phyloP scores from a whole-genome alignment of 2,888 invertebrate genomes.

The Helleia helle region DNA sequence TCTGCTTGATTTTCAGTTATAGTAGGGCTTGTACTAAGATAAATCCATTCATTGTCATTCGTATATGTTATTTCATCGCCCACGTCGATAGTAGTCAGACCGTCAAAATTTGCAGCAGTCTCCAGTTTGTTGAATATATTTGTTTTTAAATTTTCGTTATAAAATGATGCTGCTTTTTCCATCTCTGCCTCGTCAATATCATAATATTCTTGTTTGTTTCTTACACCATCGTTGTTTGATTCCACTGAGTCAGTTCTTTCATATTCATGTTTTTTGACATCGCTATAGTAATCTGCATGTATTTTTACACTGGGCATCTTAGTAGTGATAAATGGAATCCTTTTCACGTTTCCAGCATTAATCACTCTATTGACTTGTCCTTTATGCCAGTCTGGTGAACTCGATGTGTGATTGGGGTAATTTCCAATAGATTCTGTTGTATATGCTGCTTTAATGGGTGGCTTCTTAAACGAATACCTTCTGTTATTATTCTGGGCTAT shows the following conservation, averaged over 20 bases:
- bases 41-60: background rate
- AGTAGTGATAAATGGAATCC: background rate
- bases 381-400: background rate
- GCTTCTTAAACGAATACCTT: conserved; percentile 28
- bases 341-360: background rate
- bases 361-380: background rate
- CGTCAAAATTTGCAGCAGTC: no score
- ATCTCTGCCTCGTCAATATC: background rate
- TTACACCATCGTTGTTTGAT: background rate
- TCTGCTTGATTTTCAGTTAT: background rate
- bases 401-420: background rate
- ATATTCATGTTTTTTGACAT: no score
- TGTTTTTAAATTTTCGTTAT: background rate
- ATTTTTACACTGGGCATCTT: background rate
- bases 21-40: background rate
- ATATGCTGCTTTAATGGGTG: background rate
- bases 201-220: background rate
- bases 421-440: background rate
- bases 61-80: background rate
- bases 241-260: background rate
- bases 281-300: no score
- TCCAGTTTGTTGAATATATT: no score
- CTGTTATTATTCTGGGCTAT: conserved; percentile 53
- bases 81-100: background rate
- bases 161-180: background rate